Evolutionary conservation across 1,140 invertebrate genomes (phyloP).

Genomic region (Bombus picipes): DNA sequence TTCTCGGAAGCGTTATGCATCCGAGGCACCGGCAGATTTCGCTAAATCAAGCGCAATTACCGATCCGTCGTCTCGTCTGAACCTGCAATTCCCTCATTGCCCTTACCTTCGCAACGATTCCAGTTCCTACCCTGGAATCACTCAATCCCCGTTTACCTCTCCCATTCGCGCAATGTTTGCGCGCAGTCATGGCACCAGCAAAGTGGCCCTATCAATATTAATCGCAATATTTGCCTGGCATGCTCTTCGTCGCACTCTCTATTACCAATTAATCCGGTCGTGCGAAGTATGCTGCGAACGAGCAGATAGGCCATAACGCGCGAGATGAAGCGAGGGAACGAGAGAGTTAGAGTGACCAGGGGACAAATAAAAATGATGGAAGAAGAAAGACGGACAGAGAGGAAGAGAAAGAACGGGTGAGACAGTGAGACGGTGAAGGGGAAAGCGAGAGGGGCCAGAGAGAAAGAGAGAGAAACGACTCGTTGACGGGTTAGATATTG

Average conservation of each 20-base stretch:
- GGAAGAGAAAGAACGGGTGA: slow-evolving; percentile 26
- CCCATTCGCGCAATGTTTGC: slow-evolving; percentile 44
- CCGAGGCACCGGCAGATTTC: neutral
- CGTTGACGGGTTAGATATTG: slow-evolving; percentile 81
- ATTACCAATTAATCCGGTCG: slow-evolving; percentile 83
- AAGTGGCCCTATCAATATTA: slow-evolving; percentile 80
- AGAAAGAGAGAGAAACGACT: slow-evolving; percentile 57
- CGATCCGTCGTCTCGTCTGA: neutral
- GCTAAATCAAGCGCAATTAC: slow-evolving; percentile 11
- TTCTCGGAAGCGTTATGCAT: neutral
- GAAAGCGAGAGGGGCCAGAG: neutral
- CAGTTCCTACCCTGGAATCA: slow-evolving; percentile 5
- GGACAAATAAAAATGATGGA: slow-evolving; percentile 45
- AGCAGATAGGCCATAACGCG: slow-evolving; percentile 67
- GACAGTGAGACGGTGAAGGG: slow-evolving; percentile 2
- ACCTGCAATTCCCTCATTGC: slow-evolving; percentile 17
- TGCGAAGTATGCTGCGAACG: slow-evolving; percentile 80
- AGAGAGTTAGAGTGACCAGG: slow-evolving; percentile 9
- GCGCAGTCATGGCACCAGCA: slow-evolving; percentile 63
- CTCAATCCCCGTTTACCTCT: slow-evolving; percentile 25
- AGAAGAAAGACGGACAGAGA: slow-evolving; percentile 43
- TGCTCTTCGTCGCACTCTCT: slow-evolving; percentile 74
- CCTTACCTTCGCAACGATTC: neutral
- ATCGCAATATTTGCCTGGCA: slow-evolving; percentile 77
- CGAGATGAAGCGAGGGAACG: slow-evolving; percentile 20